phyloP scores from a whole-genome alignment of 2,888 invertebrate species.

The Psylliodes chrysocephalus region DNA sequence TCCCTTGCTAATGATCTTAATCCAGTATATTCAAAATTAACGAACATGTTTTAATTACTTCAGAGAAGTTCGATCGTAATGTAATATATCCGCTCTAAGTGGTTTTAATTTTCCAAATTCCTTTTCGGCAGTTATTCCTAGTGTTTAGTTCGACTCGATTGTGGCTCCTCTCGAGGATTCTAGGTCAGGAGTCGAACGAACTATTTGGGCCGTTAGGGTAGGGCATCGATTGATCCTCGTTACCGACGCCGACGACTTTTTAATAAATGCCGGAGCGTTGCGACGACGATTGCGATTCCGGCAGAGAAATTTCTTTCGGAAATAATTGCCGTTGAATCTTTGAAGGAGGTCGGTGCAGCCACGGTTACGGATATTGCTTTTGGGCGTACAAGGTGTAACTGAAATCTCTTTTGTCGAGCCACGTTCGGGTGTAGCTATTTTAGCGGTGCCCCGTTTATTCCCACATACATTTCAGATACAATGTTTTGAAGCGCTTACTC shows the following conservation, averaged over 20 bases:
- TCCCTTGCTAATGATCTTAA: too few species aligned
- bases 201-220: constrained; percentile 3
- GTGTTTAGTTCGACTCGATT: neutral
- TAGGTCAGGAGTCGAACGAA: neutral
- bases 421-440: too few species aligned
- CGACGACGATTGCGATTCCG: neutral
- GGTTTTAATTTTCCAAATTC: neutral
- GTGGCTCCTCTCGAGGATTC: neutral
- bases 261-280: constrained; percentile 8
- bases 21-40: neutral
- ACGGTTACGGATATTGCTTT: neutral
- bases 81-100: neutral
- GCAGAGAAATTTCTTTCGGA: neutral
- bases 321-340: neutral
- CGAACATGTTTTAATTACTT: neutral
- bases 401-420: neutral
- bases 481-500: too few species aligned
- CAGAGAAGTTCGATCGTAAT: neutral
- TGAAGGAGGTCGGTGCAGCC: neutral
- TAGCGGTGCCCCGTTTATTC: too few species aligned
- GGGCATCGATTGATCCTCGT: constrained; percentile 13
- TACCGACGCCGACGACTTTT: constrained; percentile 11
- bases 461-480: too few species aligned
- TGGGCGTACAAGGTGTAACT: neutral
- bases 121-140: neutral